A percentile compares a stretch with the other conserved stretches of the same genome.
Evolutionary conservation across 2,888 invertebrate species (phyloP).

Genomic region (Chydorus sphaericus): DNA sequence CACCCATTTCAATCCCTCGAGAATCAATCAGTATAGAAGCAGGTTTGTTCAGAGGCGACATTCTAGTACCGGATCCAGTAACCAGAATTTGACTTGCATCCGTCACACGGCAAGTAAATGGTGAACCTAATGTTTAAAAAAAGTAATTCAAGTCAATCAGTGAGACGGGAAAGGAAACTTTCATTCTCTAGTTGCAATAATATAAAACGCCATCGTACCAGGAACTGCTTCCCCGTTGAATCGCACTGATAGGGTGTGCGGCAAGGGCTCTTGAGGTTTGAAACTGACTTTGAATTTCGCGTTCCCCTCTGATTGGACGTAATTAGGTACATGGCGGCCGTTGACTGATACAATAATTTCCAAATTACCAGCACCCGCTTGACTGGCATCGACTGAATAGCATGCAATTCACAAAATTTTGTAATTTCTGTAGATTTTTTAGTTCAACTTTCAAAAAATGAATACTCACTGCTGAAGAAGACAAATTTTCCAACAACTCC

Average conservation of each 20-base stretch:
- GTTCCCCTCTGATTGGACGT: slow-evolving; percentile 92
- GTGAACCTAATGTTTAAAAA: slow-evolving; percentile 46
- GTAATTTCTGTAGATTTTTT: too few relatives aligned
- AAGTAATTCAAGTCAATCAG: neutral
- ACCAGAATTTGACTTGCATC: slow-evolving; percentile 47
- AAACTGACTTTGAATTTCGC: slow-evolving; percentile 89
- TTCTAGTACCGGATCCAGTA: slow-evolving; percentile 49
- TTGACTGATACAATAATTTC: slow-evolving; percentile 95
- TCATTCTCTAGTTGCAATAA: neutral
- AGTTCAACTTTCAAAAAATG: slow-evolving; percentile 14
- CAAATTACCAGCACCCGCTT: slow-evolving; percentile 79
- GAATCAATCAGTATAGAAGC: slow-evolving; percentile 45
- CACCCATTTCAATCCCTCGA: slow-evolving; percentile 28
- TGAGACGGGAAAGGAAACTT: too few relatives aligned
- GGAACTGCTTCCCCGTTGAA: slow-evolving; percentile 53
- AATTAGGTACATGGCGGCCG: slow-evolving; percentile 93
- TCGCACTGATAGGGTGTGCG: slow-evolving; percentile 78
- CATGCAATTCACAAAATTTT: neutral
- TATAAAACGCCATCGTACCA: slow-evolving; percentile 28
- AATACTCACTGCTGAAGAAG: slow-evolving; percentile 69
- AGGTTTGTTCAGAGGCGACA: slow-evolving; percentile 48
- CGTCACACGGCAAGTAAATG: slow-evolving; percentile 78
- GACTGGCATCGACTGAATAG: slow-evolving; percentile 38
- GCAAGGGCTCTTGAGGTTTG: slow-evolving; percentile 84
- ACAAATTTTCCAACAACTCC: slow-evolving; percentile 84